Conservation (phyloP, 2,797 vertebrate genomes). For the Decapterus maruadsi region DNA sequence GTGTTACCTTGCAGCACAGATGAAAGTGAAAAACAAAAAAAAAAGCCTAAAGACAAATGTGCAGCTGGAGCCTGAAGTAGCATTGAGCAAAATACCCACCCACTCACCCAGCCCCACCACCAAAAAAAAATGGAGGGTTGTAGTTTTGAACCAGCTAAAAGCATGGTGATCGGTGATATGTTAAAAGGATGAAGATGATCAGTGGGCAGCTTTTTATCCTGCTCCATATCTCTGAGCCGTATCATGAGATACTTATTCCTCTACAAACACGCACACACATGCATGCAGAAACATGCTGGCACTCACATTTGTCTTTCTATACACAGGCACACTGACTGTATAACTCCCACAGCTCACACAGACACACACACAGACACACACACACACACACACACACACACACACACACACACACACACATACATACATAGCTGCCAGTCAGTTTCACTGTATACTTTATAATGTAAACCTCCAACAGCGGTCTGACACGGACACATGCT, state of each 20-base stretch:
- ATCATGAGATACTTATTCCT: constrained; percentile 62
- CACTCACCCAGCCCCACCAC: no score
- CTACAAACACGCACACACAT: constrained; percentile 52
- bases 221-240: constrained; percentile 76
- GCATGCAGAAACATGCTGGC: constrained; percentile 72
- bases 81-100: constrained; percentile 4
- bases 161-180: constrained; percentile 7
- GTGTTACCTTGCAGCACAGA: constrained; percentile 29
- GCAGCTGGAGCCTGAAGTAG: constrained; percentile 54
- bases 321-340: constrained; percentile 63
- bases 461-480: constrained; percentile 84
- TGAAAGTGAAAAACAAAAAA: constrained; percentile 47
- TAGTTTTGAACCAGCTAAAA: constrained; percentile 22
- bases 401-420: constrained; percentile 60
- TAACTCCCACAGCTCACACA: constrained; percentile 27
- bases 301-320: constrained; percentile 65
- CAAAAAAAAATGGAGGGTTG: constrained; percentile 1
- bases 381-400: constrained; percentile 55
- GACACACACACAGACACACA: constrained; percentile 58
- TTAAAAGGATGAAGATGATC: constrained; percentile 41
- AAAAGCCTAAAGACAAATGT: constrained; percentile 53
- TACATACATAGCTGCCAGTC: constrained; percentile 74
- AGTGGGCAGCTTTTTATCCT: constrained; percentile 66
- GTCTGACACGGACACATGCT: constrained; percentile 83
- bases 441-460: constrained; percentile 83